Base-by-base conservation (phyloP, 2,113 vertebrate species). In the Etia nguti region DNA sequence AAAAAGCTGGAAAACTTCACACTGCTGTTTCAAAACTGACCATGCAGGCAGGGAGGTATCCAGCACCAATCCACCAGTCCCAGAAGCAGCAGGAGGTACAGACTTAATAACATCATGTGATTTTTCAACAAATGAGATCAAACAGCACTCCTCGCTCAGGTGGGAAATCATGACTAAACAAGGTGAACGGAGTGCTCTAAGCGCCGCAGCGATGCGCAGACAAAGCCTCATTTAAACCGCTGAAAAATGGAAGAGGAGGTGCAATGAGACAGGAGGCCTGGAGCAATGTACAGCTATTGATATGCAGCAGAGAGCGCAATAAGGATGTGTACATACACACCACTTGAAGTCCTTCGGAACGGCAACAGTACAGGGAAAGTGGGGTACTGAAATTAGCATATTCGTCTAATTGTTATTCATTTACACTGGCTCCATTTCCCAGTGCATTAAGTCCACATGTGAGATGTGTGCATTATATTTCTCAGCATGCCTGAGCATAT, bases 91-190 rank as follows among this genome's bases (percentile, higher is more conserved):
- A 13, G 13, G 41, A 80, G 80, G 15, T 88, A 68, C 86, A 68
- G 68, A 83, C 55, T 86, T 90, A 86, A 92, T 86, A 86, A 83
- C 89, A 86, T 83, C 57, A 36, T 54, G 79, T 79, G 83, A 89
- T 89, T 93, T 68, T 93, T 92, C 88, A 91, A 92, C 83, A 93
- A 93, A 95, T 91, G 83, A 89, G 89, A 92, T 92, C 84, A 90
- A 93, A 93, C 90, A 88, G 54, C 81, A 54, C 75, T 86, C 52
- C 16, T 68, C 6, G n/a, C 70, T 91, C 81, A 88, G 89, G 84
- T 90, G 92, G 90, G 90, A 91, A 94, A 95, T 95, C 89, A 56
- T 59, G 26, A 89, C 84, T 54, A 89, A 94, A 92, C 90, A 90
- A 92, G 86, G 85, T 88, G 90, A 92, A 83, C 22, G 15, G 79